phyloP scores from a whole-genome alignment of 2,888 invertebrate species.

The Orthonevra nobilis region DNA sequence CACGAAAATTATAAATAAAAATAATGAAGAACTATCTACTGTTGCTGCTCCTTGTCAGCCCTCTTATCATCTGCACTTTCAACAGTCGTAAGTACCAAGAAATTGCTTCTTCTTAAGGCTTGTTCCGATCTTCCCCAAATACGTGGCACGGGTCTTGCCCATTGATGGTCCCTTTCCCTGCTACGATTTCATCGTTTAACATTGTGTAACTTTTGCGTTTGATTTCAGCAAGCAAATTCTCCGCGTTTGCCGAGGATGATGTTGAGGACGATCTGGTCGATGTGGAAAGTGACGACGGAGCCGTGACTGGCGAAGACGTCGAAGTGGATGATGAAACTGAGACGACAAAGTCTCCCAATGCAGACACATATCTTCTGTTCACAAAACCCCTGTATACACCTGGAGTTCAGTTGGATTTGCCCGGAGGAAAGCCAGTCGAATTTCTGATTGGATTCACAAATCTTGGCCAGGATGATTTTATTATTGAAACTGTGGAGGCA shows the following conservation, averaged over 20 bases:
- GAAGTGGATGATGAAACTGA: constrained; percentile 82
- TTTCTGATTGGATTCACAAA: constrained; percentile 98
- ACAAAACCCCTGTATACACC: constrained; percentile 86
- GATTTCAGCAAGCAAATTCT: constrained; percentile 81
- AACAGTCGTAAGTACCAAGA: constrained; percentile 86
- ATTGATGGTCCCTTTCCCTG: constrained; percentile 9
- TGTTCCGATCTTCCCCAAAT: constrained; percentile 40
- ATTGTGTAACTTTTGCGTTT: not conserved
- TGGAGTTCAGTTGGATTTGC: constrained; percentile 85
- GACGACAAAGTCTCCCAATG: constrained; percentile 90
- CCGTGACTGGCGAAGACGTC: constrained; percentile 83
- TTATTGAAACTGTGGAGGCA: constrained; percentile 96
- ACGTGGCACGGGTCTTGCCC: constrained; percentile 57
- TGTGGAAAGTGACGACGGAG: constrained; percentile 85
- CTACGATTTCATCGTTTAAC: constrained; percentile 21
- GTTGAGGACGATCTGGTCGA: constrained; percentile 87
- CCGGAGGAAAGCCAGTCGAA: constrained; percentile 94
- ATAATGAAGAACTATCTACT: constrained; percentile 87
- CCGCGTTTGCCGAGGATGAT: constrained; percentile 81
- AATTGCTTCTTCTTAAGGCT: constrained; percentile 72
- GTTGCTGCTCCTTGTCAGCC: constrained; percentile 85
- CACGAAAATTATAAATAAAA: constrained; percentile 50
- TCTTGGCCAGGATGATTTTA: constrained; percentile 94
- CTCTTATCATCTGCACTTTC: constrained; percentile 86
- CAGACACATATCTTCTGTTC: constrained; percentile 94